Evolutionary conservation across 1,140 invertebrate genomes (phyloP), one percentile per base, ranked within the genome.

Genomic region (Brachionus paranguensis): DNA sequence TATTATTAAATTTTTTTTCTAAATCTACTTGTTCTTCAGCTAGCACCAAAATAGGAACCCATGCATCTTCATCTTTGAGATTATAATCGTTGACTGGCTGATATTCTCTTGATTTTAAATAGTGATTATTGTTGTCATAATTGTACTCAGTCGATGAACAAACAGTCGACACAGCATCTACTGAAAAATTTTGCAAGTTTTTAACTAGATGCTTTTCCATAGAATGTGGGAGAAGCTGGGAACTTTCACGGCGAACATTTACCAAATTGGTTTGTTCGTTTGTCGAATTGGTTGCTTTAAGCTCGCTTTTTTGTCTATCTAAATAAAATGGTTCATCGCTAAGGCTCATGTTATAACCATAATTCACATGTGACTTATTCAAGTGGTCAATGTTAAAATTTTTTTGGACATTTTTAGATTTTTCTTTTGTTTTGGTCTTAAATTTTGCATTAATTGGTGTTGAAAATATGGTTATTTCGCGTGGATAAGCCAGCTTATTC

Each of bases 21-120:
- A 74, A 79, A 20, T 37, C 53, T 60, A 81, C 78, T 65, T 81
- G 78, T 64, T 81, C 78, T 81, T 81, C 78, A n/a, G 64, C 78
- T 41, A 81, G 14, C 1, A 41, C 64, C 43, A 81, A 81, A 64
- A 81, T 81, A 45, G 78, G 78, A 37, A 81, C 12, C 78, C 78
- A 81, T 45, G 78, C 78, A 68, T 81, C 78, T 81, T 81, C 78
- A 12, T 81, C 78, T 81, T 10, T 60, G 11, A 79, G 33, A 79
- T 55, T 60, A 55, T 79, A 79, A 17, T 79, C 76, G 20, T 37
- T 24, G 41, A 37, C 33, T 20, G 45, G 11, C 24, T 78, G 29
- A 53, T 53, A 53, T 53, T 79, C 76, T 64, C 20, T 81, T n/a
- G 78, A 60, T n/a, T 64, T 43, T 68, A 29, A 20, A 64, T 33